Percentiles rank a stretch among this genome's conserved stretches.
phyloP scores from a whole-genome alignment of 1,140 invertebrate genomes.

The Bathynomus jamesi region DNA sequence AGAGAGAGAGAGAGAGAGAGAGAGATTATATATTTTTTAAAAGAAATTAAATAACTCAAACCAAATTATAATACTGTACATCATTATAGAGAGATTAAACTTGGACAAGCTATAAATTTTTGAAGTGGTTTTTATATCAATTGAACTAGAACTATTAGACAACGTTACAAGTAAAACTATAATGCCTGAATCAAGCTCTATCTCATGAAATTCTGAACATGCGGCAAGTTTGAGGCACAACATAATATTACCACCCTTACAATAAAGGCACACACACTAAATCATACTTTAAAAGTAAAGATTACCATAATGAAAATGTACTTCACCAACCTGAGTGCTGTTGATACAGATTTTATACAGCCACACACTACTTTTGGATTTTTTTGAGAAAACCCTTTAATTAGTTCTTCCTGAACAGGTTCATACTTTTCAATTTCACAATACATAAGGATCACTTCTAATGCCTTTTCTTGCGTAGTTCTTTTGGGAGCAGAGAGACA shows the following conservation, averaged over 20 bases:
- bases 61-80: background rate
- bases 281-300: background rate
- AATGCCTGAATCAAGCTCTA: background rate
- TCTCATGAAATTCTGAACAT: too few relatives aligned
- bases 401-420: constrained; percentile 75
- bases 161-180: background rate
- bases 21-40: too few relatives aligned
- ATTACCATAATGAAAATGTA: too few relatives aligned
- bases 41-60: too few relatives aligned
- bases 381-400: constrained; percentile 82
- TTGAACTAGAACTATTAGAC: too few relatives aligned
- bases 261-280: background rate
- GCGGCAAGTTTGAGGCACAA: too few relatives aligned
- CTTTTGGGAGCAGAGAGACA: constrained; percentile 83
- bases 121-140: too few relatives aligned
- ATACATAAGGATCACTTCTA: constrained; percentile 84
- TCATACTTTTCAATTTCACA: constrained; percentile 95
- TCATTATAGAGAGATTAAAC: too few relatives aligned
- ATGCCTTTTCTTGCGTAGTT: constrained; percentile 82
- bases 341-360: constrained; percentile 65
- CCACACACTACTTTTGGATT: constrained; percentile 89
- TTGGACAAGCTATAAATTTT: too few relatives aligned
- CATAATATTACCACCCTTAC: too few relatives aligned
- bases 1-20: constrained; percentile 2
- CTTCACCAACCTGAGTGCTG: constrained; percentile 63